A percentile compares a stretch with the other conserved stretches of the same genome.
Evolutionary conservation across 2,888 invertebrate genomes (phyloP).

Genomic region (Mechanitis mazaeus): DNA sequence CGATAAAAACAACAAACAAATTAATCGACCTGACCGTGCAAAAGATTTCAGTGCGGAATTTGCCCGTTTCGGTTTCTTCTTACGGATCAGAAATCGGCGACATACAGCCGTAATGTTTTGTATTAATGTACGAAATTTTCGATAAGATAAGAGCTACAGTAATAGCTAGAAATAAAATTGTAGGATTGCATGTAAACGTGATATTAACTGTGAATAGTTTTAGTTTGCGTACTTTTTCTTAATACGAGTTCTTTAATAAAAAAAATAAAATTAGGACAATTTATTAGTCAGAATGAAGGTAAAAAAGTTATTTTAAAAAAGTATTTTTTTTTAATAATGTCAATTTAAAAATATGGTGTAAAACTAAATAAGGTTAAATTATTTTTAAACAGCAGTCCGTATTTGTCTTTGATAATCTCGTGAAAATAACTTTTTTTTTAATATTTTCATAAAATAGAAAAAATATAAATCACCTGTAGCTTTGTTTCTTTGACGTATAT

Average conservation of each 20-base stretch:
- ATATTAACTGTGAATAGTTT: conserved; percentile 66
- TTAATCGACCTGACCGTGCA: conserved; percentile 64
- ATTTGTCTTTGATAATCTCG: not conserved
- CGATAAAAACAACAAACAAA: conserved; percentile 73
- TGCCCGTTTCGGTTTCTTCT: conserved; percentile 42
- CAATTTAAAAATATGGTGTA: not conserved
- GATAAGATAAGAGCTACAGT: conserved; percentile 66
- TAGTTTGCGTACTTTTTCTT: conserved; percentile 63
- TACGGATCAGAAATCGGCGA: conserved; percentile 41
- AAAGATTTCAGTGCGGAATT: conserved; percentile 50
- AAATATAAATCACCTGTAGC: conserved; percentile 32
- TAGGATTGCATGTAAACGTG: conserved; percentile 71
- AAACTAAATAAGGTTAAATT: not conserved
- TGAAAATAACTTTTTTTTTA: not conserved
- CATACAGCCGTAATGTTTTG: conserved; percentile 56
- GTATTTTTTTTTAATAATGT: not conserved
- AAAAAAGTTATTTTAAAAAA: conserved; percentile 13
- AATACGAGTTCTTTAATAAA: conserved; percentile 47
- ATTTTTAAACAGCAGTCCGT: no score
- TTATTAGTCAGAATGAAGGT: conserved; percentile 30
- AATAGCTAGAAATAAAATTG: conserved; percentile 71
- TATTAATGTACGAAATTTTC: conserved; percentile 64
- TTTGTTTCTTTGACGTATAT: conserved; percentile 33
- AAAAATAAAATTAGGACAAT: conserved; percentile 42
- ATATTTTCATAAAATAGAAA: conserved; percentile 7